Evolutionary conservation across 2,797 vertebrate species (phyloP), one percentile per base, ranked within the genome.

Genomic region (Neoniphon sammara): DNA sequence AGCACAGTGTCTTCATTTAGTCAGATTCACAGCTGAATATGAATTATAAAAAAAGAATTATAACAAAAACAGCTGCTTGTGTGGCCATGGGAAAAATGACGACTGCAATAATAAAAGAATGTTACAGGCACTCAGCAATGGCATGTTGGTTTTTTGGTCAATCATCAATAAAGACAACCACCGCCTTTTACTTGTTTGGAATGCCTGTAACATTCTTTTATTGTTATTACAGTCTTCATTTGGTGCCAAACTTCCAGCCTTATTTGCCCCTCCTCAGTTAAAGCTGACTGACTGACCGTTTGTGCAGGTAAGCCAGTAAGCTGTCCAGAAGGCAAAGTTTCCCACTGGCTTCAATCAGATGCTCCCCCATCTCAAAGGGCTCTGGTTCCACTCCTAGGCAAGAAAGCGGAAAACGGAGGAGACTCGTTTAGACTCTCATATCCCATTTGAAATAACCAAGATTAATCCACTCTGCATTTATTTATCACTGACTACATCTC

Each of bases 351-450:
- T 97, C 93, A 7, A 98, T 75, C 21, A 98, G 93, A 87, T 99
- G 97, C 14, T 98, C 95, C 72, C 97, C 97, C 80, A 97, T 95
- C 81, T 95, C 93, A 91, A 98, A 98, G 0, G 97, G 97, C 80
- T 98, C 97, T n/a, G 97, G 96, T 70, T 99, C 97, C 74, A 98
- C 95, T 53, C 96, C 97, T 98, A 18, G 2, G 18, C 2, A 10
- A 49, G 31, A 10, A 7, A 1, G 10, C 14, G 57, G 0, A 69
- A 36, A 44, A 20, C 36, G 11, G 42, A 9, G 12, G 30, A 25
- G 5, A 42, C 3, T 4, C 4, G 56, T 36, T n/a, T 9, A 21
- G 17, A 7, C 8, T 17, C 3, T 27, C 39, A 30, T 46, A 27
- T 39, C 1, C 5, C 5, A 53, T 52, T 11, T 20, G 30, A 7